A percentile compares a stretch with the other conserved stretches of the same genome.
These are phyloP conservation scores for Drosophila eohydei DNA, from an alignment of 2,888 invertebrate species.

Conservation along the genomic window DNA sequence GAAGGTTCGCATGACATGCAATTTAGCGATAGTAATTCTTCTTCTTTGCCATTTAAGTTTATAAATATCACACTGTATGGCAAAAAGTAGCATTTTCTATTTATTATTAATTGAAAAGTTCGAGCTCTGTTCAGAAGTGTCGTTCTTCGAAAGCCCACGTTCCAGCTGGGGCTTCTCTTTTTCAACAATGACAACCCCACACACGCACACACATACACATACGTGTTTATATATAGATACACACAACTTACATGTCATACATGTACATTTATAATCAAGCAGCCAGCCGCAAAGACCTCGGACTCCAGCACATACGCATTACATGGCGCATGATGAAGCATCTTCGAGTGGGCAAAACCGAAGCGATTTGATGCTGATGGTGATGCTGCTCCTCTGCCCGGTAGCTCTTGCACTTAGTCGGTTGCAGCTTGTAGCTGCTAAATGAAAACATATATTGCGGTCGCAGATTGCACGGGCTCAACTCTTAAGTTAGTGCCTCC, in stretches of 20 bases:
- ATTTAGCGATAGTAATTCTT: background rate
- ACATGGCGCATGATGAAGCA: constrained; percentile 75
- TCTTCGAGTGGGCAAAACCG: constrained; percentile 64
- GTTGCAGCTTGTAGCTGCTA: constrained; percentile 74
- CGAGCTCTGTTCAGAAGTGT: background rate
- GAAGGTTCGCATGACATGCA: constrained; percentile 14
- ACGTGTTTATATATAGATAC: constrained; percentile 16
- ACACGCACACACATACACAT: constrained; percentile 12
- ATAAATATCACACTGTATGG: background rate
- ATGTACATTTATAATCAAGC: constrained; percentile 78
- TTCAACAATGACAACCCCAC: constrained; percentile 9
- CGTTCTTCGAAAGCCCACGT: background rate
- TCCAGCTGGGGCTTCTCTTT: constrained; percentile 38
- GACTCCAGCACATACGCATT: constrained; percentile 46
- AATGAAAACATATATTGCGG: constrained; percentile 78
- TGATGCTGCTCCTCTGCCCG: constrained; percentile 40
- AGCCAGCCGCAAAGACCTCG: constrained; percentile 57
- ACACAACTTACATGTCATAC: constrained; percentile 73
- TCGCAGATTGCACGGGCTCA: constrained; percentile 49
- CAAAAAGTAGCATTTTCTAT: background rate
- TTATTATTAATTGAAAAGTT: constrained; percentile 29
- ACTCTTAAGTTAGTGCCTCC: constrained; percentile 7
- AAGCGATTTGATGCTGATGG: constrained; percentile 47
- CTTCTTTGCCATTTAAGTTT: background rate
- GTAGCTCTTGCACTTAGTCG: constrained; percentile 53